phyloP scores from a whole-genome alignment of 1,140 invertebrate species.

The Chelonus insularis region DNA sequence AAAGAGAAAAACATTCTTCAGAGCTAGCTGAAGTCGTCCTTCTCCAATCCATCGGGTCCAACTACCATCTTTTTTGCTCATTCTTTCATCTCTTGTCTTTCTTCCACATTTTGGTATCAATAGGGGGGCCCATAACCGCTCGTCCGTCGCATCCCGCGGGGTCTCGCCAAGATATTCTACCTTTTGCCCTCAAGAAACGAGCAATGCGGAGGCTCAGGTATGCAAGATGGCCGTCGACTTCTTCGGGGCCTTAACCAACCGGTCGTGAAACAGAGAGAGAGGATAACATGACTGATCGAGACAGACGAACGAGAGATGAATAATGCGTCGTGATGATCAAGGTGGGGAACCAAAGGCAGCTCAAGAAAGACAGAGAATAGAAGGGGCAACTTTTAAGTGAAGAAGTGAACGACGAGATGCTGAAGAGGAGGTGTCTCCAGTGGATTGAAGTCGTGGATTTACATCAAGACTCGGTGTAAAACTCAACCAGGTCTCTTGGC shows the following conservation, averaged over 20 bases:
- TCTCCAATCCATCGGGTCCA: slow-evolving; percentile 54
- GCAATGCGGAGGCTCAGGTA: slow-evolving; percentile 61
- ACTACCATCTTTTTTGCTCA: slow-evolving; percentile 38
- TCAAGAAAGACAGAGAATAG: slow-evolving; percentile 10
- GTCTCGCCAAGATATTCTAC: slow-evolving; percentile 58
- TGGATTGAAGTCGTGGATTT: slow-evolving; percentile 15
- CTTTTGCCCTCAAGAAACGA: slow-evolving; percentile 62
- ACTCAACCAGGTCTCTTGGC: slow-evolving; percentile 4
- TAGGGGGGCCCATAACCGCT: slow-evolving; percentile 9
- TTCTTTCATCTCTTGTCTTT: slow-evolving; percentile 11
- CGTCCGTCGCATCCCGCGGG: slow-evolving; percentile 21
- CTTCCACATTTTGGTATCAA: background rate
- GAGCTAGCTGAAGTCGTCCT: slow-evolving; percentile 48
- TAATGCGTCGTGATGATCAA: slow-evolving; percentile 51
- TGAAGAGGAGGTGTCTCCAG: slow-evolving; percentile 26
- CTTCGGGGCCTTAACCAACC: slow-evolving; percentile 17
- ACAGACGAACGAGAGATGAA: slow-evolving; percentile 48
- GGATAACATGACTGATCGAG: background rate
- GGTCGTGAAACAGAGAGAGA: slow-evolving; percentile 37
- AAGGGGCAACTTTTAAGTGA: background rate
- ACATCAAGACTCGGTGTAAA: slow-evolving; percentile 1
- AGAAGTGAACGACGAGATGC: slow-evolving; percentile 9
- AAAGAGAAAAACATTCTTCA: slow-evolving; percentile 54
- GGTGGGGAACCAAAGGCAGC: slow-evolving; percentile 31
- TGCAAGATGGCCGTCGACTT: slow-evolving; percentile 56